Percentiles rank a stretch among this genome's conserved stretches.
phyloP scores from a whole-genome alignment of 2,888 invertebrate genomes.

The Ectemnius cavifrons region DNA sequence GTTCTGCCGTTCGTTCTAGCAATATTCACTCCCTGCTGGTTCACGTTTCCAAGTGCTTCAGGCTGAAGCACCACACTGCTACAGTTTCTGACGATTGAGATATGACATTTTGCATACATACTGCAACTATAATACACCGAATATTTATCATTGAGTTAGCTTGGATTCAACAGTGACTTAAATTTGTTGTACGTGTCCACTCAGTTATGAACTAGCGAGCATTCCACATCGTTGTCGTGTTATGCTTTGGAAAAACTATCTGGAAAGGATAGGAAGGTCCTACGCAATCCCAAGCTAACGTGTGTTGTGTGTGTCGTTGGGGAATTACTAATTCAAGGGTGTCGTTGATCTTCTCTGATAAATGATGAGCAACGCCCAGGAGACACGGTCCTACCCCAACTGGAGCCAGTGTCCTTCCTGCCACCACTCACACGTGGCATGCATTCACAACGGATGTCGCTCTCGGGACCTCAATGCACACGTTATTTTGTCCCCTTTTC shows the following conservation, averaged over 20 bases:
- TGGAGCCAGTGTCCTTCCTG: slow-evolving; percentile 21
- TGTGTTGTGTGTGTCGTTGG: slow-evolving; percentile 30
- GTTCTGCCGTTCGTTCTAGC: too few species aligned
- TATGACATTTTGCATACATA: too few species aligned
- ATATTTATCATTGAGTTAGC: too few species aligned
- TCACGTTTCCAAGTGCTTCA: too few species aligned
- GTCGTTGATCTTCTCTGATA: slow-evolving; percentile 50
- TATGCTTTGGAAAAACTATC: not conserved
- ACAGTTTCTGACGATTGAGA: too few species aligned
- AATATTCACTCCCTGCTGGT: too few species aligned
- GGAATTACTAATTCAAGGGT: slow-evolving; percentile 45
- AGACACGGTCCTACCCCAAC: slow-evolving; percentile 46
- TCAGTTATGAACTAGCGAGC: too few species aligned
- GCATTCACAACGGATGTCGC: slow-evolving; percentile 2
- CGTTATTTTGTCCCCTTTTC: too few species aligned
- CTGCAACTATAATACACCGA: too few species aligned
- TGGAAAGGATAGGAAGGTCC: slow-evolving; percentile 12
- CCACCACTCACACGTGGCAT: not conserved
- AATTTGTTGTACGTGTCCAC: too few species aligned
- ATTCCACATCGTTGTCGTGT: not conserved
- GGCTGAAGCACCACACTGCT: too few species aligned
- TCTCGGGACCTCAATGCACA: not conserved
- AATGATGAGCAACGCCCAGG: slow-evolving; percentile 48
- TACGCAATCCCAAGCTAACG: slow-evolving; percentile 14
- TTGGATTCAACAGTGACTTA: too few species aligned